These are phyloP conservation scores for Bothrops alternatus DNA, from an alignment of 2,797 vertebrate species.

Conservation along the genomic window DNA sequence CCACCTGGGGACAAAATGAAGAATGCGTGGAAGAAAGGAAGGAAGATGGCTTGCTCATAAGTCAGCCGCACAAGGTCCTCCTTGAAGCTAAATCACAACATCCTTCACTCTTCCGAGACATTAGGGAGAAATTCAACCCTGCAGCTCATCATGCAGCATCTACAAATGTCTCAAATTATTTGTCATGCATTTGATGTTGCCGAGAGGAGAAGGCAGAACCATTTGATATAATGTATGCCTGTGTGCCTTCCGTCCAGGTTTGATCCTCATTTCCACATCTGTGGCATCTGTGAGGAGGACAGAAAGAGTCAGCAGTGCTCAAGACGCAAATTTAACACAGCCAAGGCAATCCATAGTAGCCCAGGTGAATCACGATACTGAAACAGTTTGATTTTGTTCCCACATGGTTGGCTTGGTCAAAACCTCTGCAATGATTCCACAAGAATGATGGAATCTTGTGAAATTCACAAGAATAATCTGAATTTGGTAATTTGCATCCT, in stretches of 20 bases:
- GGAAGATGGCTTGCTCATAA: neutral
- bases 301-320: neutral
- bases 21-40: neutral
- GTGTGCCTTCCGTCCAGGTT: neutral
- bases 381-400: neutral
- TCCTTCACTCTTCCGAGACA: neutral
- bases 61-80: neutral
- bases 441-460: no score
- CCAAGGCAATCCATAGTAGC: neutral
- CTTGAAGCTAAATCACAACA: neutral
- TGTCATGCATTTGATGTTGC: neutral
- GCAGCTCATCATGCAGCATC: neutral
- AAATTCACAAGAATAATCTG: neutral
- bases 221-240: neutral
- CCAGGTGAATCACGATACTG: neutral
- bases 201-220: no score
- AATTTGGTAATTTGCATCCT: neutral
- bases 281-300: neutral
- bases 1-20: neutral
- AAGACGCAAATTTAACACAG: neutral
- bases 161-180: neutral
- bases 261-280: neutral
- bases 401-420: neutral
- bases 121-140: neutral
- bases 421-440: neutral